Evolutionary conservation across 2,797 vertebrate species (phyloP).

Genomic region (Rhinatrema bivittatum): DNA sequence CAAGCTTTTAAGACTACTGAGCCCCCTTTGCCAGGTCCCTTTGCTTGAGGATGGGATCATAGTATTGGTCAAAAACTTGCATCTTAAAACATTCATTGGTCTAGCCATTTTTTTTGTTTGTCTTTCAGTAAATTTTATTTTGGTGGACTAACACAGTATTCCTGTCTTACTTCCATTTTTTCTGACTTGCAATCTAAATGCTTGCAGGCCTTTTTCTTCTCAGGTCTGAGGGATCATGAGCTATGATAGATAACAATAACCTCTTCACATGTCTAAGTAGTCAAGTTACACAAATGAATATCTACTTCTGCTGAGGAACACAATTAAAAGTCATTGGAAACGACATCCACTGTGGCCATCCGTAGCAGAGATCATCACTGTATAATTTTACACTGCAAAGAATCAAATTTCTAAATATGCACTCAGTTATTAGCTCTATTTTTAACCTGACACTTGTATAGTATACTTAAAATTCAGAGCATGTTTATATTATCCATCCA

Average conservation of each 20-base stretch:
- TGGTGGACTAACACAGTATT: too few species aligned
- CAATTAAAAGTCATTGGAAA: background rate
- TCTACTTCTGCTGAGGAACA: constrained; percentile 7
- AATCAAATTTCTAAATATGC: constrained; percentile 49
- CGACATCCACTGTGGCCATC: constrained; percentile 26
- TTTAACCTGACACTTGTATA: constrained; percentile 60
- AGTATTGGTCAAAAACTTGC: too few species aligned
- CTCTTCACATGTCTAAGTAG: background rate
- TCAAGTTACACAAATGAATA: background rate
- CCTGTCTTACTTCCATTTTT: too few species aligned
- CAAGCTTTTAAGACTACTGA: too few species aligned
- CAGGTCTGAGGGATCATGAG: constrained; percentile 9
- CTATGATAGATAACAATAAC: constrained; percentile 9
- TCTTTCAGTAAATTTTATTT: too few species aligned
- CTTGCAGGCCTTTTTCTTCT: constrained; percentile 4
- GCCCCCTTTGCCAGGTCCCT: too few species aligned
- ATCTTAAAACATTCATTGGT: too few species aligned
- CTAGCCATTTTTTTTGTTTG: too few species aligned
- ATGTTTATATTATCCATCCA: constrained; percentile 64
- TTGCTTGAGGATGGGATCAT: too few species aligned
- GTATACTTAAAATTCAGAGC: constrained; percentile 68
- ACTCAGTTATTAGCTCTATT: constrained; percentile 62
- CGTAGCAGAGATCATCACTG: constrained; percentile 26
- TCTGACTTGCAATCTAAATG: background rate
- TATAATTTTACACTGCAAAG: constrained; percentile 28